A percentile compares a stretch with the other conserved stretches of the same genome.
These are phyloP conservation scores for Mycteria americana DNA, from an alignment of 2,797 vertebrate species.

Conservation along the genomic window DNA sequence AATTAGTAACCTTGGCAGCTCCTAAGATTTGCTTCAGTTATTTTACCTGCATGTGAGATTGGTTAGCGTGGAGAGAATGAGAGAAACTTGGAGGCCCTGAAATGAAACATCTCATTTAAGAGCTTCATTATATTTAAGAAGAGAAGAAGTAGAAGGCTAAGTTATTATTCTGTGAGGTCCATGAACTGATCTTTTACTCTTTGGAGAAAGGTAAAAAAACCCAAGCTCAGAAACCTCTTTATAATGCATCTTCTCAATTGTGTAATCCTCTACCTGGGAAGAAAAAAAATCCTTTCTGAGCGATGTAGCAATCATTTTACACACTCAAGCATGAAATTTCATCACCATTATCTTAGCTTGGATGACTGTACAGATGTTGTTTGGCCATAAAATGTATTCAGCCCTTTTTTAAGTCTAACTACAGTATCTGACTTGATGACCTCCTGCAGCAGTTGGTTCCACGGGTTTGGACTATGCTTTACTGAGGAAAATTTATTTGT, in stretches of 20 bases:
- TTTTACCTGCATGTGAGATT: slow-evolving; percentile 9
- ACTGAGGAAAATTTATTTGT: not conserved
- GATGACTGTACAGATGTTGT: slow-evolving; percentile 70
- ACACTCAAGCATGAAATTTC: slow-evolving; percentile 75
- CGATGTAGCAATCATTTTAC: slow-evolving; percentile 74
- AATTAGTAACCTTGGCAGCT: slow-evolving; percentile 39
- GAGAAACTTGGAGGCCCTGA: not conserved
- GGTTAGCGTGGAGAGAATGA: not conserved
- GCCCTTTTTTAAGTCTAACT: slow-evolving; percentile 49
- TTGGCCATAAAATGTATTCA: slow-evolving; percentile 65
- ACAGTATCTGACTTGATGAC: slow-evolving; percentile 31
- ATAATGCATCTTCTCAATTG: slow-evolving; percentile 43
- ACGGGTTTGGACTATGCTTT: not conserved
- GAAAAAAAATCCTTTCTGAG: slow-evolving; percentile 60
- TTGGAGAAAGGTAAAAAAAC: not conserved
- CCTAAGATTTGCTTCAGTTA: slow-evolving; percentile 19
- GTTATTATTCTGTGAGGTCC: not conserved
- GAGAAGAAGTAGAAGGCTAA: not conserved
- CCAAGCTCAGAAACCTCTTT: not conserved
- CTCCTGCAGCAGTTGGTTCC: slow-evolving; percentile 53
- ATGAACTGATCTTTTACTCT: slow-evolving; percentile 17
- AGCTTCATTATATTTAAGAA: slow-evolving; percentile 20
- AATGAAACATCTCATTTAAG: slow-evolving; percentile 12
- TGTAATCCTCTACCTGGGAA: slow-evolving; percentile 54
- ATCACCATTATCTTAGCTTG: slow-evolving; percentile 73